These are phyloP conservation scores for Thunnus maccoyii DNA, from an alignment of 2,113 vertebrate genomes.

Conservation along the genomic window DNA sequence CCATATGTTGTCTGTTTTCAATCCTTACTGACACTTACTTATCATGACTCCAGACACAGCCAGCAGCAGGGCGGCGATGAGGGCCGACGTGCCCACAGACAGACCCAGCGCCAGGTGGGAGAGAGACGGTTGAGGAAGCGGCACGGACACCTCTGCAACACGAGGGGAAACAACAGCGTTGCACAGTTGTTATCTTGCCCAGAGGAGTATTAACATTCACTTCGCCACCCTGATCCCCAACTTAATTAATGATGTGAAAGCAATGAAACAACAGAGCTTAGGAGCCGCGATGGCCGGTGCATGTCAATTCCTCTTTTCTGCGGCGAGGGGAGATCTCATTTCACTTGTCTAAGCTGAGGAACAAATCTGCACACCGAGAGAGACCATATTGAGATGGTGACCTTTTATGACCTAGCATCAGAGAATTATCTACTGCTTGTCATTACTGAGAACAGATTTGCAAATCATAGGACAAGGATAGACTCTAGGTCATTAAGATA, in stretches of 20 bases:
- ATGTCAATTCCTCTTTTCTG: slow-evolving; percentile 61
- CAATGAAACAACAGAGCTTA: slow-evolving; percentile 73
- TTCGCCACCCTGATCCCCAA: slow-evolving; percentile 54
- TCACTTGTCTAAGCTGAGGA: slow-evolving; percentile 49
- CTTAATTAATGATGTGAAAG: slow-evolving; percentile 82
- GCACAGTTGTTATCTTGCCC: slow-evolving; percentile 63
- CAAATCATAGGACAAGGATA: slow-evolving; percentile 62
- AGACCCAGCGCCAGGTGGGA: slow-evolving; percentile 93
- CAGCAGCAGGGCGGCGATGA: slow-evolving; percentile 95
- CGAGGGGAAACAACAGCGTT: slow-evolving; percentile 57
- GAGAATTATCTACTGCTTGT: slow-evolving; percentile 59
- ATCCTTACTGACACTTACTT: slow-evolving; percentile 85
- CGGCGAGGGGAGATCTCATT: slow-evolving; percentile 37
- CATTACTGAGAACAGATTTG: slow-evolving; percentile 55
- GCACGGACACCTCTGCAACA: slow-evolving; percentile 58
- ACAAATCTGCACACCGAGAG: slow-evolving; percentile 48
- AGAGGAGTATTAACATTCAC: slow-evolving; percentile 74
- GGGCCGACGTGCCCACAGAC: slow-evolving; percentile 94
- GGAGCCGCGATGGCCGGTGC: slow-evolving; percentile 48
- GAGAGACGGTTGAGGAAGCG: slow-evolving; percentile 78
- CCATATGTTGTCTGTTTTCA: too few species aligned
- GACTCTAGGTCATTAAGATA: slow-evolving; percentile 54
- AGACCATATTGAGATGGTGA: slow-evolving; percentile 57
- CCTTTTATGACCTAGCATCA: slow-evolving; percentile 60
- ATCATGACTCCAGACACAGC: slow-evolving; percentile 98